Base-by-base conservation (phyloP, 2,888 invertebrate genomes). In the Acronicta aceris region DNA sequence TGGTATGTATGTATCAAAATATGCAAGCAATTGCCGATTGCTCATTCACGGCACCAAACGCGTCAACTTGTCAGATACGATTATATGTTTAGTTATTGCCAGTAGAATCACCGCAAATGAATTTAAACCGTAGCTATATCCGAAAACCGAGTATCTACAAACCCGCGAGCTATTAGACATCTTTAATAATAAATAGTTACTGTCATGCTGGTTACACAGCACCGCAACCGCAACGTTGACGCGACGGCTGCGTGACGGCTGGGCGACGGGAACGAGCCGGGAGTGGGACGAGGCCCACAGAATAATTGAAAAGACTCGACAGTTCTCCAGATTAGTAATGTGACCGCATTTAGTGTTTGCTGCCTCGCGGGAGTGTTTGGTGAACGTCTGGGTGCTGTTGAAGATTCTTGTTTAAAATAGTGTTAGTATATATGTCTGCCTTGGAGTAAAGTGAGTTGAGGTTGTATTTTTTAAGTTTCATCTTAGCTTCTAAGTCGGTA, bases 161-260 rank as follows among this genome's bases (percentile, higher is more conserved):
- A 38, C 17, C 41, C 30, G 13, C 47, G 55, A 25, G n/a, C n/a
- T n/a, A n/a, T 68, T 63, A 62, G 36, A 43, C 27, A 17, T 47
- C 16, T 51, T 63, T 36, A 63, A 63, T 67, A 63, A 46, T 68
- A 52, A 41, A 67, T 55, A 40, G 30, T 27, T 33, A 25, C 40
- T 61, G 57, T 45, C 45, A 48, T 25, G 45, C 21, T 10, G 13
- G 12, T 45, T 38, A 42, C 25, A 21, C 25, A n/a, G 16, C 0
- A 30, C 41, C 62, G 42, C 40, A 58, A 67, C 68, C 62, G 16
- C 57, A 57, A 13, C 12, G 50, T 41, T 25, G 40, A 47, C n/a
- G 47, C 12, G 13, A 12, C 41, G 25, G 25, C 27, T 16, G 15
- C 27, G 40, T 8, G 16, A 21, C 30, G 25, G 21, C 15, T 15